Conservation (phyloP, 2,797 vertebrate species). For the Etheostoma nigrum region DNA sequence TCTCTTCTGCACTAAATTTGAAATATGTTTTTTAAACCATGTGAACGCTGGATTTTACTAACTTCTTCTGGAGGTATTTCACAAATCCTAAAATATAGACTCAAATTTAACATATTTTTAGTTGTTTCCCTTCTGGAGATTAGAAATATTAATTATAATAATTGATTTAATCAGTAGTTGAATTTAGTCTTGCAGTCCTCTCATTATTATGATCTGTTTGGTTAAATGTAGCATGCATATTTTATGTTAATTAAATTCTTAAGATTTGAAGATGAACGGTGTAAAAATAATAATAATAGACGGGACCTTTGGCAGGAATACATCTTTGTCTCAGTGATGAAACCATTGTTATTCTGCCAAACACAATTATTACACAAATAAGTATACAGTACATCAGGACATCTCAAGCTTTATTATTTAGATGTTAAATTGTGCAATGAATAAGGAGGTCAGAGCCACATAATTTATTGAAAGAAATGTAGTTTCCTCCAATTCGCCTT, state of each 20-base stretch:
- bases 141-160: background rate
- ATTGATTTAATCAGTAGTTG: constrained; percentile 2
- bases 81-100: background rate
- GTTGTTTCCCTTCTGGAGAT: background rate
- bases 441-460: constrained; percentile 74
- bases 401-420: constrained; percentile 68
- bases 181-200: constrained; percentile 9
- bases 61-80: background rate
- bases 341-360: constrained; percentile 69
- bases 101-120: background rate
- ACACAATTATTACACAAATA: constrained; percentile 61
- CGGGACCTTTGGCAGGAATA: constrained; percentile 53
- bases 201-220: constrained; percentile 3
- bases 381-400: constrained; percentile 63
- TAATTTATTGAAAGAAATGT: constrained; percentile 81
- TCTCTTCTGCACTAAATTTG: constrained; percentile 2
- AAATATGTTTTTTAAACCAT: background rate
- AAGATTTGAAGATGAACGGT: constrained; percentile 51
- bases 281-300: constrained; percentile 65
- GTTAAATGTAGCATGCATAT: constrained; percentile 36
- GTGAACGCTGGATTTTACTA: background rate
- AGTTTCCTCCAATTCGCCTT: constrained; percentile 79
- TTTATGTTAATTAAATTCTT: constrained; percentile 5
- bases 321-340: constrained; percentile 69
- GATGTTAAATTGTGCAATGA: constrained; percentile 75